These are phyloP conservation scores for Serripes groenlandicus DNA, from an alignment of 2,888 invertebrate genomes.

Conservation along the genomic window DNA sequence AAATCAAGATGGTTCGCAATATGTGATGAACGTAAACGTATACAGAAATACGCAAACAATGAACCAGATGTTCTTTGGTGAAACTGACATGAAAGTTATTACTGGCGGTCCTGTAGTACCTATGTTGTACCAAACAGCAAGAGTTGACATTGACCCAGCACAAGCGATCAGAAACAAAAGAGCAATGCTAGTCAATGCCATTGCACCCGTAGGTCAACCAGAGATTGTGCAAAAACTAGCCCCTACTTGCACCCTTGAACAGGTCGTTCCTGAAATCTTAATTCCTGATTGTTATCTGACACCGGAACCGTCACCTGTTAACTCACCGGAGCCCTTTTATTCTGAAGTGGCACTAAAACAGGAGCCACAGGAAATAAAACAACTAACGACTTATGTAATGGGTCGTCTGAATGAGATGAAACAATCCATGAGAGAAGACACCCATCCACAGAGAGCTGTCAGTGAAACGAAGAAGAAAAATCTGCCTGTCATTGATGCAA, in stretches of 20 bases:
- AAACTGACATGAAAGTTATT: conserved; percentile 27
- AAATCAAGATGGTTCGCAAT: conserved; percentile 35
- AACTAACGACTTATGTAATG: conserved; percentile 69
- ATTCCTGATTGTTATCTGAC: conserved; percentile 81
- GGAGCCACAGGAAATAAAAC: conserved; percentile 72
- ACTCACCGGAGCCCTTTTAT: conserved; percentile 75
- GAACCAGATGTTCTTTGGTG: conserved; percentile 23
- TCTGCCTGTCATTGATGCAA: conserved; percentile 75
- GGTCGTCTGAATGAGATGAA: conserved; percentile 55
- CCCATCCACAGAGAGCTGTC: neutral
- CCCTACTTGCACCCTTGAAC: conserved; percentile 69
- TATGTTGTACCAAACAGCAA: conserved; percentile 66
- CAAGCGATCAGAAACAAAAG: conserved; percentile 57
- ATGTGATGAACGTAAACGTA: conserved; percentile 63
- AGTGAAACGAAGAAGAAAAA: conserved; percentile 63
- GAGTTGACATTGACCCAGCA: conserved; percentile 36
- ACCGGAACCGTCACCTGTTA: conserved; percentile 81
- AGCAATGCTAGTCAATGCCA: conserved; percentile 51
- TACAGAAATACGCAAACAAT: conserved; percentile 38
- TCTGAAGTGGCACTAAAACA: conserved; percentile 36
- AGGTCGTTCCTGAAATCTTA: conserved; percentile 77
- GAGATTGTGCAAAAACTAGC: conserved; percentile 66
- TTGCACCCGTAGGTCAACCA: conserved; percentile 53
- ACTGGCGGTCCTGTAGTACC: conserved; percentile 64
- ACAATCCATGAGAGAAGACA: conserved; percentile 42